Percentiles rank a stretch among this genome's conserved stretches.
Conservation (phyloP, 2,888 invertebrate genomes). For the Tetranychus piercei region DNA sequence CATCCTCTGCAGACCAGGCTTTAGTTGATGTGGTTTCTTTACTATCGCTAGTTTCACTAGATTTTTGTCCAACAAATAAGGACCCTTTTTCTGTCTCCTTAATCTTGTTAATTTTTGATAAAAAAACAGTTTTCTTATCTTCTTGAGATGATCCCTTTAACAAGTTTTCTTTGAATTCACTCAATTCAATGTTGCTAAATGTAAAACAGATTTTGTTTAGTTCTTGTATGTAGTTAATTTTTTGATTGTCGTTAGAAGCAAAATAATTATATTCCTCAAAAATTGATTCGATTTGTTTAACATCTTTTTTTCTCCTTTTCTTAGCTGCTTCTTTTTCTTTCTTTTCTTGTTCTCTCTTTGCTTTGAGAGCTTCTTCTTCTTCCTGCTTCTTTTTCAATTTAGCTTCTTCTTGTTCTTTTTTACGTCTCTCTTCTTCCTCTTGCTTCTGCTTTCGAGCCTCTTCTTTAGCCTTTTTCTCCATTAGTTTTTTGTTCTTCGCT, state of each 20-base stretch:
- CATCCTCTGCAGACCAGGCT: slow-evolving; percentile 63
- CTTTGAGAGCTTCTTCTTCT: slow-evolving; percentile 18
- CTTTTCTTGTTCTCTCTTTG: slow-evolving; percentile 46
- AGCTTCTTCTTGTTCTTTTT: slow-evolving; percentile 6
- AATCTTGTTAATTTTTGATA: slow-evolving; percentile 44
- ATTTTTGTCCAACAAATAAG: slow-evolving; percentile 28
- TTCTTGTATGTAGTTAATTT: slow-evolving; percentile 65
- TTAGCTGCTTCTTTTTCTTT: slow-evolving; percentile 40
- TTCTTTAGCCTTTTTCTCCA: slow-evolving; percentile 62
- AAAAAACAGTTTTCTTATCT: slow-evolving; percentile 14
- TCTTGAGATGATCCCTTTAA: slow-evolving; percentile 24
- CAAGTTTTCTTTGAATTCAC: slow-evolving; percentile 29
- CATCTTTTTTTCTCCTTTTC: slow-evolving; percentile 60
- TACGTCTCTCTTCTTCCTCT: slow-evolving; percentile 1
- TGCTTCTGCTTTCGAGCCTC: slow-evolving; percentile 34
- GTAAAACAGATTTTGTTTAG: slow-evolving; percentile 75
- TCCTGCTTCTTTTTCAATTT: slow-evolving; percentile 36
- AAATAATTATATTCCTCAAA: slow-evolving; percentile 36
- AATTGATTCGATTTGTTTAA: slow-evolving; percentile 40
- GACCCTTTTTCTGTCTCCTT: slow-evolving; percentile 52
- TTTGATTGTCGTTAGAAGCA: slow-evolving; percentile 48
- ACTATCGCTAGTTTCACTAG: neutral
- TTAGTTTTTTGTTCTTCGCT: slow-evolving; percentile 71
- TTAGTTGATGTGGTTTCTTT: slow-evolving; percentile 20
- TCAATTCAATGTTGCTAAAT: slow-evolving; percentile 34